Base-by-base conservation (phyloP, 2,888 invertebrate species). In the Cremastinae sp. region DNA sequence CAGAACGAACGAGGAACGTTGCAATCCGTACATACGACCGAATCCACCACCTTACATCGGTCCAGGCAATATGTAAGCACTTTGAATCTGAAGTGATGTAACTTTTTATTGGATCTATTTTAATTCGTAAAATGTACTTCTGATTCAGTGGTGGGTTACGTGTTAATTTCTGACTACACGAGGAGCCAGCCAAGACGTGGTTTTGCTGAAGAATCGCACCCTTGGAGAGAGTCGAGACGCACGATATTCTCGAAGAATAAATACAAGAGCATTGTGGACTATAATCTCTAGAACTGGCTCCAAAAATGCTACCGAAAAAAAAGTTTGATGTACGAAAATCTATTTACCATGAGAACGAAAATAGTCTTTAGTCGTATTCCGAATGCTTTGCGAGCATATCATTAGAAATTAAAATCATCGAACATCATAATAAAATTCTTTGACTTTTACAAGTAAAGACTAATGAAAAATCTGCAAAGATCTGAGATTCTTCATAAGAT, bases 11-110 rank as follows among this genome's bases (percentile, higher is more conserved):
- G 79, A 81, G 1, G 89, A 89, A 71, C 86, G 87, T n/a, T 82
- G 83, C 61, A 88, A 88, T 78, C 84, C 86, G 0, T 89, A 88
- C 74, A 51, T 88, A 49, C 90, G 93, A 56, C 93, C 93, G 0
- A 92, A 92, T 82, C 93, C 93, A 10, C 93, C 93, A 4, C 93
- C 93, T 1, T 93, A 93, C 80, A 90, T 91, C 5, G 90, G 91
- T 51, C 91, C 92, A 3, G 91, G 91, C 79, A 91, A 90, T 82
- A 90, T 91, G 90, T 91, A 85, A 86, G 90, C 88, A 14, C 2
- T 18, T 10, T 20, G 39, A 43, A 28, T 5, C 2, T 3, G 28
- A 28, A 28, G 5, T 28, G 28, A 2, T 28, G 28, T 2, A 28
- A 5, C 28, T 28, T 28, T n/a, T 28, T 28, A 5, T 28, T 5